Evolutionary conservation across 2,797 vertebrate species (phyloP).

Genomic region (Malacoraja senta): DNA sequence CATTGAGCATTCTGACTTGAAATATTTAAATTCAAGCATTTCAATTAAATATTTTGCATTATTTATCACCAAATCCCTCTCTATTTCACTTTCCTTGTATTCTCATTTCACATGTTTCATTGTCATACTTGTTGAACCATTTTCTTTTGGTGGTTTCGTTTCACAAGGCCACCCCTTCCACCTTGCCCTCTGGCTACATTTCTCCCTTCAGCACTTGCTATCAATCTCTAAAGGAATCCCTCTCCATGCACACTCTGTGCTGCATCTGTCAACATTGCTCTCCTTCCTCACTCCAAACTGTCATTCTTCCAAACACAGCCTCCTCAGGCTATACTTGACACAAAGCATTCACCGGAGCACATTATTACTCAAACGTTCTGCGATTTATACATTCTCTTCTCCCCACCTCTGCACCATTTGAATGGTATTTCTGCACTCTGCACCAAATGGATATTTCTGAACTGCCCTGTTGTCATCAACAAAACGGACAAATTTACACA

Average conservation of each 20-base stretch:
- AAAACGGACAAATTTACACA: background rate
- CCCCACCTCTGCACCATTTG: background rate
- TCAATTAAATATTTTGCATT: background rate
- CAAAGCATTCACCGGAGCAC: background rate
- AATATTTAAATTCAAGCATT: too few species aligned
- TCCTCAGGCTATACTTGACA: background rate
- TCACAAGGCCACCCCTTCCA: background rate
- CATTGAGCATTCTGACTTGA: too few species aligned
- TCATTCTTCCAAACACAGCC: conserved; percentile 1
- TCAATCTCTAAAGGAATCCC: background rate
- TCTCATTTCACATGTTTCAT: background rate
- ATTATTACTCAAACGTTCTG: background rate
- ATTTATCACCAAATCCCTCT: background rate
- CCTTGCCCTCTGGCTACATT: background rate
- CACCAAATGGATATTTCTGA: background rate
- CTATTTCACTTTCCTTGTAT: background rate
- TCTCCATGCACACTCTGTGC: background rate
- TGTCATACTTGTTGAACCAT: background rate
- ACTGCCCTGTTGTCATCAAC: background rate
- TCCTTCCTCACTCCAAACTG: background rate
- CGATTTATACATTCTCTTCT: background rate
- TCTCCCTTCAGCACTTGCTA: background rate
- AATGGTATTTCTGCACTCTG: too few species aligned
- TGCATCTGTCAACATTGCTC: background rate
- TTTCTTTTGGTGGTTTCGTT: background rate